Conservation (phyloP, 2,797 vertebrate species). For the Thamnophis elegans region DNA sequence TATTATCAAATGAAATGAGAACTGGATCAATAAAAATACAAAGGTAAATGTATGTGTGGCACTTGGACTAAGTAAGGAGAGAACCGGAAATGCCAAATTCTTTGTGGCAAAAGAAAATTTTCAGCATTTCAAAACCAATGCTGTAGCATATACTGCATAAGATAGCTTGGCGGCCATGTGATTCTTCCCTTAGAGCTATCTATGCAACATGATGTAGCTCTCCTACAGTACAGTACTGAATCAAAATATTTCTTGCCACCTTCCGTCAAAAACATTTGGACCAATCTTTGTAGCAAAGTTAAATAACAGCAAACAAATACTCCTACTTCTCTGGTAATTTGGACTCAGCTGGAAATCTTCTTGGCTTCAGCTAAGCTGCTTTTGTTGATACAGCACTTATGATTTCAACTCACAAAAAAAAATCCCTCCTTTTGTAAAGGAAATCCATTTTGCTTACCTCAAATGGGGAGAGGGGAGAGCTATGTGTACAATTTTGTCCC, state of each 20-base stretch:
- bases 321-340: neutral
- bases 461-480: neutral
- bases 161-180: neutral
- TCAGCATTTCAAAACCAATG: neutral
- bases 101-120: neutral
- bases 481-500: neutral
- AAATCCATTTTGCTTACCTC: neutral
- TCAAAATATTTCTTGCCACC: neutral
- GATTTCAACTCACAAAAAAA: constrained; percentile 33
- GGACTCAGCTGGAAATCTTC: neutral
- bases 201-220: rapidly evolving
- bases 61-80: neutral
- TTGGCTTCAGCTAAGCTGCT: constrained; percentile 1
- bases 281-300: rapidly evolving
- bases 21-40: neutral
- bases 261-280: neutral
- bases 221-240: neutral
- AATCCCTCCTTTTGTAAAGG: neutral
- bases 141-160: neutral
- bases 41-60: neutral
- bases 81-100: neutral
- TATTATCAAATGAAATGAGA: neutral
- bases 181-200: neutral
- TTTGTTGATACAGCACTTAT: constrained; percentile 15
- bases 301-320: neutral